phyloP scores from a whole-genome alignment of 2,797 vertebrate species.

The Cossypha dichroa region DNA sequence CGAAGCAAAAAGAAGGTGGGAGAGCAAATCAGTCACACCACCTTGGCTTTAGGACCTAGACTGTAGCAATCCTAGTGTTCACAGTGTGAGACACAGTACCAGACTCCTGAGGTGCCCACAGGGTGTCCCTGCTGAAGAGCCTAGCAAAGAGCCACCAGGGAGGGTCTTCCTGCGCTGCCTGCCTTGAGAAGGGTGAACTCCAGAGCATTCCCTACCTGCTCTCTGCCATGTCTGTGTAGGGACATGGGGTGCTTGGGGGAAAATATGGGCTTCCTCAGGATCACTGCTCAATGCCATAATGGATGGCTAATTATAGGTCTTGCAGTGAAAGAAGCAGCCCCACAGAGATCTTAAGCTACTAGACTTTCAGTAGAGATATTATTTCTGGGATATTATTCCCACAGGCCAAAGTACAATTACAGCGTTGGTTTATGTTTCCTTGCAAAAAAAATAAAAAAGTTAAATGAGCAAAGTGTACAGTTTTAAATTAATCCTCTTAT shows the following conservation, averaged over 20 bases:
- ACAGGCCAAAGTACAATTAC: conserved; percentile 48
- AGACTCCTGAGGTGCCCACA: not conserved
- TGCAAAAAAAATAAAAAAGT: not conserved
- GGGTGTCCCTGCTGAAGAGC: not conserved
- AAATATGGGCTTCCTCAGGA: not conserved
- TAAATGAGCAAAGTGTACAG: not conserved
- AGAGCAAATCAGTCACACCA: not conserved
- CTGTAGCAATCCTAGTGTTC: accelerated
- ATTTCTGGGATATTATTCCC: conserved; percentile 36
- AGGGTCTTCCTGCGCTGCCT: not conserved
- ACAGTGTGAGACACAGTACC: not conserved
- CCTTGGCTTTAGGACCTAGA: not conserved
- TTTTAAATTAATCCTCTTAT: conserved; percentile 30
- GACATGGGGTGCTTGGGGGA: not conserved
- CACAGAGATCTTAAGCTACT: conserved; percentile 36
- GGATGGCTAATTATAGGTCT: conserved; percentile 57
- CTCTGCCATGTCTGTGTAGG: not conserved
- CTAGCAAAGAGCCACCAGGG: accelerated
- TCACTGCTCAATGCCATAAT: not conserved
- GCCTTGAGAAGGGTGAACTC: not conserved
- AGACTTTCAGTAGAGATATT: not conserved
- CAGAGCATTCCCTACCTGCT: not conserved
- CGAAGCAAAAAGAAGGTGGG: not conserved
- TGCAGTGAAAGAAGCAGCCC: not conserved
- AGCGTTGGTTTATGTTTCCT: not conserved